Evolutionary conservation across 2,113 vertebrate genomes (phyloP).

Genomic region (Choloepus hoffmanni): DNA sequence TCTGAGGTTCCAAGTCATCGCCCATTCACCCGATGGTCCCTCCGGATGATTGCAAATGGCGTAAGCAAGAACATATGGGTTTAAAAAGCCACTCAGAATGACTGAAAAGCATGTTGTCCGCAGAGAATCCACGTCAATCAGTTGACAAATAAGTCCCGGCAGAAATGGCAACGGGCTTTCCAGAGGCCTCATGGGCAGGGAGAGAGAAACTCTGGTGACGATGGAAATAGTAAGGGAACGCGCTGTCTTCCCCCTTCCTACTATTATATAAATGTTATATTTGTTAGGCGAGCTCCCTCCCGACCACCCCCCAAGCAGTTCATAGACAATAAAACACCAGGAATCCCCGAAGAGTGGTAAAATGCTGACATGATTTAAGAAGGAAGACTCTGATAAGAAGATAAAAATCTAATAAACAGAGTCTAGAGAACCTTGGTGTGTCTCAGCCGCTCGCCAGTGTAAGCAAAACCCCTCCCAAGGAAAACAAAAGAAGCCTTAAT

Average conservation of each 20-base stretch:
- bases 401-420: conserved; percentile 94
- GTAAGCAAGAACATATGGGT: conserved; percentile 12
- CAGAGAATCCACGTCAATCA: conserved; percentile 61
- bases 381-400: conserved; percentile 91
- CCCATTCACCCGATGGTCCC: not conserved
- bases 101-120: conserved; percentile 55
- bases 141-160: conserved; percentile 64
- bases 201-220: not conserved
- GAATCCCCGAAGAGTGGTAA: conserved; percentile 90
- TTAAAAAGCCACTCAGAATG: conserved; percentile 61
- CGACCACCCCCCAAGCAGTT: conserved; percentile 86
- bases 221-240: conserved; percentile 63
- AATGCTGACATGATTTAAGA: conserved; percentile 91
- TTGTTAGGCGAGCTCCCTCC: conserved; percentile 81
- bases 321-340: conserved; percentile 90
- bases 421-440: conserved; percentile 90
- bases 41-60: conserved; percentile 49
- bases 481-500: conserved; percentile 90
- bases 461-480: conserved; percentile 90
- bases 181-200: not conserved
- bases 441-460: conserved; percentile 88
- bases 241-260: conserved; percentile 70
- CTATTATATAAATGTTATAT: conserved; percentile 87
- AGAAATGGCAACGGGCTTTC: not conserved
- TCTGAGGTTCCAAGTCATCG: not conserved